Evolutionary conservation across 2,888 invertebrate genomes (phyloP).

Genomic region (Chaetogeoica ovagalla): DNA sequence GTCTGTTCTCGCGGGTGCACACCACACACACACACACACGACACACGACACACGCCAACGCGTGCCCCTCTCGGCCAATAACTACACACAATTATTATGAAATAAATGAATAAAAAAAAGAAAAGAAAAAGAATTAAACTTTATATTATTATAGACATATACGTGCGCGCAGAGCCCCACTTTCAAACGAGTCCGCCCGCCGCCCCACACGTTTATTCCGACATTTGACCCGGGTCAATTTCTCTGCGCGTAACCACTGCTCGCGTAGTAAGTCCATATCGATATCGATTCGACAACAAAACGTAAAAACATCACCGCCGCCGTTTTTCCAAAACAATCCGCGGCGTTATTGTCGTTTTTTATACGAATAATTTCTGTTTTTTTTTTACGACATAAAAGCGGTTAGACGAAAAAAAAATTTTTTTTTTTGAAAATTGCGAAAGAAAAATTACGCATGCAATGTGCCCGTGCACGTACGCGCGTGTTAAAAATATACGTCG

Average conservation of each 20-base stretch:
- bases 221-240: slow-evolving; percentile 31
- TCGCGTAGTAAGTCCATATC: background rate
- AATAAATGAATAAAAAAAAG: slow-evolving; percentile 22
- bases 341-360: no score
- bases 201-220: slow-evolving; percentile 18
- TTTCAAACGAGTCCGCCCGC: slow-evolving; percentile 27
- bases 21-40: slow-evolving; percentile 25
- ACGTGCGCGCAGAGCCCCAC: slow-evolving; percentile 9
- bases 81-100: slow-evolving; percentile 14
- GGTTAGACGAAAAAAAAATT: no score
- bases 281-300: slow-evolving; percentile 27
- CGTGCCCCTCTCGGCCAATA: slow-evolving; percentile 14
- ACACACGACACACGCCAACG: slow-evolving; percentile 42
- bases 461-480: no score
- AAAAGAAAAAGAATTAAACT: slow-evolving; percentile 11
- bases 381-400: no score
- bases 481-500: no score
- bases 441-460: no score
- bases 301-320: background rate
- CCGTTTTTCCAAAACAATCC: background rate
- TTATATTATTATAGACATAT: background rate
- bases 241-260: background rate
- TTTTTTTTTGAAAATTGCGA: no score
- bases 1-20: no score
- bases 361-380: no score